Evolutionary conservation across 2,888 invertebrate genomes (phyloP), one percentile per base, ranked within the genome.

Genomic region (Rhagium mordax): DNA sequence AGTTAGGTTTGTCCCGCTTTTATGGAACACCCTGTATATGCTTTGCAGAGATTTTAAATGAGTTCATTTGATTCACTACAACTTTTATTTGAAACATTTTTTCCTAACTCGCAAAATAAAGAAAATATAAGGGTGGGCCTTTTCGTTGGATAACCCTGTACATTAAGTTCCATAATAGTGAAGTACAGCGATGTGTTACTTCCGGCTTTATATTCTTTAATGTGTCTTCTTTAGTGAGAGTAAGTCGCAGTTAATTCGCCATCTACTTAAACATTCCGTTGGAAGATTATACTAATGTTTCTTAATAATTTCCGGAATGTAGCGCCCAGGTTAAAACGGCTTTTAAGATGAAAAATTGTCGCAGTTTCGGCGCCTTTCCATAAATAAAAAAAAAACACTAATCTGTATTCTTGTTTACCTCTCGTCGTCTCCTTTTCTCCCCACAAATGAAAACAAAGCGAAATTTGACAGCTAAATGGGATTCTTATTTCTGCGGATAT

Each of bases 341-440:
- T 64, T 27, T 41, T 27, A 49, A 64, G 18, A 64, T 64, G 64
- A 64, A 64, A 64, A 51, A 64, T 64, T 64, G 27, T 49, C 27
- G 51, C 16, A 64, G 24, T 51, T 64, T 64, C 64, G 24, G 48
- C 27, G 48, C 49, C 6, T 33, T 64, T 27, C 51, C 29, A 13
- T 62, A n/a, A 24, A 4, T 3, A 24, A 6, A 41, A 49, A 64
- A 48, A 64, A 64, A 24, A 49, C 24, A 49, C 49, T 49, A 64
- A 49, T 49, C 64, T 55, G 64, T 49, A 64, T 64, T 64, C 64
- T 64, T 64, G 64, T 64, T 64, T 64, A 64, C 64, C 49, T 49
- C 53, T 59, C 33, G 15, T 33, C 27, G 15, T 29, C 29, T 29
- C 13, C 24, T 29, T 65, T 53, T 29, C 53, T 65, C 33, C 29